phyloP scores from a whole-genome alignment of 2,888 invertebrate genomes.

The Catocala sponsa region DNA sequence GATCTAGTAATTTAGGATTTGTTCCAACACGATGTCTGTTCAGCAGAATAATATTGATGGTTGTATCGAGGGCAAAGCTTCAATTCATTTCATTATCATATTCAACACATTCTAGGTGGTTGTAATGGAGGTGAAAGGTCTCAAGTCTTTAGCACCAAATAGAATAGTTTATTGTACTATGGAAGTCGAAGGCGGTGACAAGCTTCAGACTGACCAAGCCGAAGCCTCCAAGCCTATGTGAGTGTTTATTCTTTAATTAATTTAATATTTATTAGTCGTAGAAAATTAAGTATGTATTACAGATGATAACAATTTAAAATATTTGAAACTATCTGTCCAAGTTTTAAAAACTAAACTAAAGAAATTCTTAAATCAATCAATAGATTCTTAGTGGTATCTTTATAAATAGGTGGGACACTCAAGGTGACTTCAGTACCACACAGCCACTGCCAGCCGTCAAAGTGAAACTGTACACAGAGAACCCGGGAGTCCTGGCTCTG shows the following conservation, averaged over 20 bases:
- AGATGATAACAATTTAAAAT: too few relatives aligned
- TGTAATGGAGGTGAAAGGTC: slow-evolving; percentile 99
- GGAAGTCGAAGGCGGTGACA: slow-evolving; percentile 99
- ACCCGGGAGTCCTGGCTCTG: slow-evolving; percentile 98
- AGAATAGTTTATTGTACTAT: slow-evolving; percentile 99
- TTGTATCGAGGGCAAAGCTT: too few relatives aligned
- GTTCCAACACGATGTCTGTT: too few relatives aligned
- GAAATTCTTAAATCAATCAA: too few relatives aligned
- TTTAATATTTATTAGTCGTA: background rate
- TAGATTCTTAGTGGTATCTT: too few relatives aligned
- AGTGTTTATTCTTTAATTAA: slow-evolving; percentile 62
- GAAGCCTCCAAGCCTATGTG: slow-evolving; percentile 99
- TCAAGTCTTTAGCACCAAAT: slow-evolving; percentile 98
- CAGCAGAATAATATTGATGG: too few relatives aligned
- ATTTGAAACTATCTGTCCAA: too few relatives aligned
- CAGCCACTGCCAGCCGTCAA: slow-evolving; percentile 99
- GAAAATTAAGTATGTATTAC: too few relatives aligned
- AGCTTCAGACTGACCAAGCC: slow-evolving; percentile 99
- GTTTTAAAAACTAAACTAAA: too few relatives aligned
- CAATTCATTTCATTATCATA: slow-evolving; percentile 20
- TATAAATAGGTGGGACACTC: slow-evolving; percentile 97
- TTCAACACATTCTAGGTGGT: slow-evolving; percentile 92
- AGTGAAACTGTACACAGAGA: slow-evolving; percentile 99
- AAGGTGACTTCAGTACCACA: slow-evolving; percentile 99
- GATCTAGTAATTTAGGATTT: too few relatives aligned